phyloP scores from a whole-genome alignment of 1,140 invertebrate species.

The Euglossa dilemma region DNA sequence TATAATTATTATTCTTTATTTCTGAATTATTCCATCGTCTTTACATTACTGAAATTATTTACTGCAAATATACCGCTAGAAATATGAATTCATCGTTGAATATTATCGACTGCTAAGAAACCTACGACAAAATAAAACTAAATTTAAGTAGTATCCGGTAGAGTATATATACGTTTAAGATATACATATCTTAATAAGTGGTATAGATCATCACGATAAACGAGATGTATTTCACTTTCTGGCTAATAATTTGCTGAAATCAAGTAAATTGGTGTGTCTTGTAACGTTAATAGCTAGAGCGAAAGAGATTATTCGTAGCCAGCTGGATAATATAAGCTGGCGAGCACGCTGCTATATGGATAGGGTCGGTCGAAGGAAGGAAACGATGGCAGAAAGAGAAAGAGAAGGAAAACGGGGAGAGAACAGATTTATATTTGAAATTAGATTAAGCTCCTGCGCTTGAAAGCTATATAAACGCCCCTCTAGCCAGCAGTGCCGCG shows the following conservation, averaged over 20 bases:
- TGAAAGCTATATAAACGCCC: conserved; percentile 82
- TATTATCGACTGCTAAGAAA: too few species aligned
- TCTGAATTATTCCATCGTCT: too few species aligned
- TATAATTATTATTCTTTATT: too few species aligned
- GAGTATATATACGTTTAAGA: neutral
- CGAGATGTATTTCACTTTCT: neutral
- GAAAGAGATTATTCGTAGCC: conserved; percentile 76
- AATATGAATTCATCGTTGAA: too few species aligned
- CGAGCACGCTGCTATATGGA: conserved; percentile 65
- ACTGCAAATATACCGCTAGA: too few species aligned
- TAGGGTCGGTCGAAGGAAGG: conserved; percentile 52
- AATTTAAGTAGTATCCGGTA: too few species aligned
- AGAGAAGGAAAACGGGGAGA: conserved; percentile 60
- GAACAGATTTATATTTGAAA: conserved; percentile 83
- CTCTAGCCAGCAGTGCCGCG: conserved; percentile 66
- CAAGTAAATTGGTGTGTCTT: conserved; percentile 57
- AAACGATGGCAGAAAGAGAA: conserved; percentile 65
- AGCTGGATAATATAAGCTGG: conserved; percentile 72
- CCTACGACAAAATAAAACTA: too few species aligned
- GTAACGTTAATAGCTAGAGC: conserved; percentile 68
- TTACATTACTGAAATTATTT: too few species aligned
- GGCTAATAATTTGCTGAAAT: conserved; percentile 16
- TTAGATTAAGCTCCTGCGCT: conserved; percentile 82
- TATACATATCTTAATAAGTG: neutral
- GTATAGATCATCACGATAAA: neutral